Evolutionary conservation across 2,797 vertebrate species (phyloP), one percentile per base, ranked within the genome.

Genomic region (Odontamblyopus lacepedii): DNA sequence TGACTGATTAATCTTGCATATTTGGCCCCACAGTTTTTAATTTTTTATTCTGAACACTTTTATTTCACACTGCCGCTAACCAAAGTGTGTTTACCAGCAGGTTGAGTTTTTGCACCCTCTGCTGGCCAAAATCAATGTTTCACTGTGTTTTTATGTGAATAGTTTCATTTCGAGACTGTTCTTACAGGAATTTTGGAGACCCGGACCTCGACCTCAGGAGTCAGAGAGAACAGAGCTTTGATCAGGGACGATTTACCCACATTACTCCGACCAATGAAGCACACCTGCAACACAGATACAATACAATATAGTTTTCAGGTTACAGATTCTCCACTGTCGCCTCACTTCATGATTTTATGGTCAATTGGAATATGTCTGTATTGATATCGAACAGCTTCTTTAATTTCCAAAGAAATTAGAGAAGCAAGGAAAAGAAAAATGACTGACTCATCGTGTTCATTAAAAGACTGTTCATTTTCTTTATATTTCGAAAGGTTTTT

Each of bases 231-330:
- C 77, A 99, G 90, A 48, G 94, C 92, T 69, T 94, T 95, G 88
- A 98, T 96, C 72, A 99, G 91, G 5, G 96, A 98, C 0, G 98
- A 99, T 75, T 99, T 99, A 15, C 98, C 98, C 73, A 98, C 97
- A 5, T 98, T 98, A 88, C 98, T 99, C 63, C 96, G 93, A 79
- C 98, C 98, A 35, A 98, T 93, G 84, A 99, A 98, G 89, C 98
- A 98, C 55, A 98, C 96, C 97, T 98, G 87, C 9, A n/a, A 68
- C 78, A 86, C 53, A 81, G 1, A 27, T 8, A 26, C 13, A 35
- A n/a, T 19, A 9, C 8, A 38, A 9, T 35, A 35, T 6, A 35
- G 5, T 26, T 19, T 16, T 16, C 3, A 15, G 4, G 4, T 15
- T 1, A 48, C 15, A 15, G 15, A 48, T 23, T 23, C 44, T 15